Conservation (phyloP, 2,113 vertebrate species). For the Rhineura floridana region DNA sequence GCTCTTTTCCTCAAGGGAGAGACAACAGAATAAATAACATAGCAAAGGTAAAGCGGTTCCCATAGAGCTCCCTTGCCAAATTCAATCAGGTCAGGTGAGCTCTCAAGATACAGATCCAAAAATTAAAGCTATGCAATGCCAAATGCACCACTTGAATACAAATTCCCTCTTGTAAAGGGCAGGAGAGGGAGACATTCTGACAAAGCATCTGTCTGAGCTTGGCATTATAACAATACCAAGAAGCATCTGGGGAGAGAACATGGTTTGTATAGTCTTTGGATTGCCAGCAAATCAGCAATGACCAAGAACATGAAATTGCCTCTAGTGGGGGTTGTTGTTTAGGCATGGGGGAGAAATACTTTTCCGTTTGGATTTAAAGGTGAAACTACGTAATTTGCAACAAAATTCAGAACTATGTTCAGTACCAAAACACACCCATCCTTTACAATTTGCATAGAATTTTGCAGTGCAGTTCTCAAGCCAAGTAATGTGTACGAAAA, state of each 20-base stretch:
- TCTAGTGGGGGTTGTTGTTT: background rate
- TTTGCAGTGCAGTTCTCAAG: no score
- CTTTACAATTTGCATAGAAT: no score
- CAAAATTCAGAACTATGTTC: no score
- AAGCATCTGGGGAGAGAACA: constrained; percentile 8
- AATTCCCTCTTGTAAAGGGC: constrained; percentile 33
- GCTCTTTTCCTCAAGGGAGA: constrained; percentile 71
- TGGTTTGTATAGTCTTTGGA: background rate
- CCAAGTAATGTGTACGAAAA: no score
- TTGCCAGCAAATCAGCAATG: constrained; percentile 33
- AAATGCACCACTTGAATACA: constrained; percentile 50
- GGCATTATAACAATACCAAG: background rate
- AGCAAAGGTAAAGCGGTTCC: constrained; percentile 68
- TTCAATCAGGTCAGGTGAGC: constrained; percentile 61
- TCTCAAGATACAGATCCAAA: constrained; percentile 28
- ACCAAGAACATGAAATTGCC: constrained; percentile 28
- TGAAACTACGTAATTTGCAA: no score
- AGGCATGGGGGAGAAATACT: no score
- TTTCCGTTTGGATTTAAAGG: no score
- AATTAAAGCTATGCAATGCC: constrained; percentile 34
- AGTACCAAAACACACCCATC: no score
- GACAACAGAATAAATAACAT: constrained; percentile 74
- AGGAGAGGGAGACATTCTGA: background rate
- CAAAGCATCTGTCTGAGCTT: constrained; percentile 43
- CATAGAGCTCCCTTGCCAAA: constrained; percentile 62